phyloP scores from a whole-genome alignment of 2,888 invertebrate genomes.

The Eupithecia centaureata region DNA sequence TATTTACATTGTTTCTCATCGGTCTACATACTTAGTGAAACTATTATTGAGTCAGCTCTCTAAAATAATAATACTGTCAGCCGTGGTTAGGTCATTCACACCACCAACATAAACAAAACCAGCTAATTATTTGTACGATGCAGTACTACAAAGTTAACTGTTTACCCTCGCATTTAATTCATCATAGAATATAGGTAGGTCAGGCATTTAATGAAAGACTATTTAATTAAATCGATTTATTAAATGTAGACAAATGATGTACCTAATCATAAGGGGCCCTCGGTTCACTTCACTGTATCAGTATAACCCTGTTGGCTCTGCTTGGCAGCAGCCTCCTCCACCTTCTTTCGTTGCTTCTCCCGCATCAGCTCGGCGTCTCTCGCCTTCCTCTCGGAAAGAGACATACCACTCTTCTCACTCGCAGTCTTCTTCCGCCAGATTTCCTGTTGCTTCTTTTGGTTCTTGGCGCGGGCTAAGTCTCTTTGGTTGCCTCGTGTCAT shows the following conservation, averaged over 20 bases:
- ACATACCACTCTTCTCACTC: slow-evolving; percentile 89
- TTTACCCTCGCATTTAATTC: too few relatives aligned
- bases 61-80: too few relatives aligned
- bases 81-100: too few relatives aligned
- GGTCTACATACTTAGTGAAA: too few relatives aligned
- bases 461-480: slow-evolving; percentile 95
- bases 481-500: slow-evolving; percentile 92
- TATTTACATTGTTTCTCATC: too few relatives aligned
- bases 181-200: too few relatives aligned
- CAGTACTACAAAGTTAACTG: too few relatives aligned
- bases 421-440: slow-evolving; percentile 86
- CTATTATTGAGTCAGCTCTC: too few relatives aligned
- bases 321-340: slow-evolving; percentile 54
- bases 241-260: not conserved
- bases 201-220: not conserved
- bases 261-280: not conserved
- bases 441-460: slow-evolving; percentile 92
- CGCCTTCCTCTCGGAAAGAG: slow-evolving; percentile 92
- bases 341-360: slow-evolving; percentile 92
- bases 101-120: too few relatives aligned
- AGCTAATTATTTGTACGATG: too few relatives aligned
- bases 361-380: slow-evolving; percentile 95
- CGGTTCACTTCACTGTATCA: slow-evolving; percentile 4
- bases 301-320: not conserved
- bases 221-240: not conserved